phyloP scores from a whole-genome alignment of 1,140 invertebrate genomes.

The Spodoptera frugiperda region DNA sequence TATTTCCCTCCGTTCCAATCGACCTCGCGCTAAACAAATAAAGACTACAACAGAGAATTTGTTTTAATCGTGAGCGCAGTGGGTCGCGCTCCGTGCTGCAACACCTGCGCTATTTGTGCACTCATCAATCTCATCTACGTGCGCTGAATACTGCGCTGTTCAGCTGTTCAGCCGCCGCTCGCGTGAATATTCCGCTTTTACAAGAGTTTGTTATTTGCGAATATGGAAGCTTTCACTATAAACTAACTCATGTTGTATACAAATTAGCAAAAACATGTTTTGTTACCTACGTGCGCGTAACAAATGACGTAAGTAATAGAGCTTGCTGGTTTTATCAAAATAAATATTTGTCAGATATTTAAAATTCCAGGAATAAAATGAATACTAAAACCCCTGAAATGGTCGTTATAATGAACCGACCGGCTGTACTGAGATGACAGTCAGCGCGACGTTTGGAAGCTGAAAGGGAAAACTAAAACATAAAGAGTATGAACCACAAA shows the following conservation, averaged over 20 bases:
- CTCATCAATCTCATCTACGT: slow-evolving; percentile 29
- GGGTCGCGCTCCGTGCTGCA: slow-evolving; percentile 2
- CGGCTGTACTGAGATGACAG: not conserved
- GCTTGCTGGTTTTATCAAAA: no score
- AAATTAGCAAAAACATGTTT: not conserved
- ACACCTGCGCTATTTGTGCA: slow-evolving; percentile 32
- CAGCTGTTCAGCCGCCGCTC: not conserved
- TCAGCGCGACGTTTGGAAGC: not conserved
- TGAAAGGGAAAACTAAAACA: slow-evolving; percentile 23
- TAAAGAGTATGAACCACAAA: slow-evolving; percentile 22
- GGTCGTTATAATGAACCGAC: not conserved
- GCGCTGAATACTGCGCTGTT: slow-evolving; percentile 12
- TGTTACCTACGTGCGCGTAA: no score
- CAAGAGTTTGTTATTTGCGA: not conserved
- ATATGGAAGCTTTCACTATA: not conserved
- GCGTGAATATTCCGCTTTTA: slow-evolving; percentile 20
- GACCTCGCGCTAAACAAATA: slow-evolving; percentile 13
- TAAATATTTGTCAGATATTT: no score
- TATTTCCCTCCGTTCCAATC: not conserved
- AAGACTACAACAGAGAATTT: not conserved
- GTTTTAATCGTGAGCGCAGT: slow-evolving; percentile 11
- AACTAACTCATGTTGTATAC: not conserved
- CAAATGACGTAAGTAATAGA: no score
- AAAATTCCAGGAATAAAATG: no score
- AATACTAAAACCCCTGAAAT: not conserved